Conservation (phyloP, 2,113 vertebrate genomes). For the Tapirus terrestris region DNA sequence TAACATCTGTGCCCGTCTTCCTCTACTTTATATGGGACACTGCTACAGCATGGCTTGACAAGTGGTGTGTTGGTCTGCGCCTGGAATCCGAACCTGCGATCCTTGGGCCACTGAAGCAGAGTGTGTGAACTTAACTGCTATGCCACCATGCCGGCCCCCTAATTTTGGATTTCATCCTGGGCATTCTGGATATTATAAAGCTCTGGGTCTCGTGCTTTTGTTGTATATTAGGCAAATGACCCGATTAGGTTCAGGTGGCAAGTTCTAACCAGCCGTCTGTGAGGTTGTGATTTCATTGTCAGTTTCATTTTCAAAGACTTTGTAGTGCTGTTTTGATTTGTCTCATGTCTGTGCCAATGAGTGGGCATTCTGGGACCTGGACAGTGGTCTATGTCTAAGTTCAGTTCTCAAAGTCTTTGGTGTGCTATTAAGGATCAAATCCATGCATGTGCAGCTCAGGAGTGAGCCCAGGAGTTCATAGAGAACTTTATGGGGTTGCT, state of each 20-base stretch:
- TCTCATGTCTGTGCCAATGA: neutral
- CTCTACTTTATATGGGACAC: too few species aligned
- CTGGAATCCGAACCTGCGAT: too few species aligned
- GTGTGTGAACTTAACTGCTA: too few species aligned
- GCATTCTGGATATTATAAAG: neutral
- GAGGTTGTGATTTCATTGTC: neutral
- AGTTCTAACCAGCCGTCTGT: neutral
- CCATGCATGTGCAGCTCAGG: neutral
- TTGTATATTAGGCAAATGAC: neutral
- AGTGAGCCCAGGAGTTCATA: neutral
- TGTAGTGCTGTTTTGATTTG: neutral
- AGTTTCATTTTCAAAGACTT: neutral
- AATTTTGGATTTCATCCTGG: neutral
- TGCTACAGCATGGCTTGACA: too few species aligned
- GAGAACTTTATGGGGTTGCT: neutral
- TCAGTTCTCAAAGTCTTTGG: neutral
- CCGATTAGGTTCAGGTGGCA: neutral
- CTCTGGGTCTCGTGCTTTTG: neutral
- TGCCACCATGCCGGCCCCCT: neutral
- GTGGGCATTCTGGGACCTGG: neutral
- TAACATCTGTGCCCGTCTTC: too few species aligned
- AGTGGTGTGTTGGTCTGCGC: too few species aligned
- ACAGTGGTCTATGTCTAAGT: neutral
- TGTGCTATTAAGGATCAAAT: neutral
- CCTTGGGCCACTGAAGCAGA: too few species aligned